Percentiles rank a stretch among this genome's conserved stretches.
Evolutionary conservation across 2,888 invertebrate genomes (phyloP).

Genomic region (Melitaea athalia): DNA sequence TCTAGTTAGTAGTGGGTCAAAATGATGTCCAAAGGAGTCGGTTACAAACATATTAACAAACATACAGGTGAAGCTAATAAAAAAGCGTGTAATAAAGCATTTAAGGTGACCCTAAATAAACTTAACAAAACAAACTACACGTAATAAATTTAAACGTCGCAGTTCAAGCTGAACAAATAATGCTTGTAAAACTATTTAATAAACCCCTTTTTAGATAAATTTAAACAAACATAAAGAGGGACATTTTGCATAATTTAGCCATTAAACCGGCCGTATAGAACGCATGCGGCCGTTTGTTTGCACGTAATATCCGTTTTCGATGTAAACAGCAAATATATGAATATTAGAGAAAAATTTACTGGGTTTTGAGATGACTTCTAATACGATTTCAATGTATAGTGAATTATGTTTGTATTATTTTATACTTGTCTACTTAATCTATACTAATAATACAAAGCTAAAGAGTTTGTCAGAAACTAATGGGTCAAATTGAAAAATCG

Average conservation of each 20-base stretch:
- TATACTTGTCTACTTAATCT: no score
- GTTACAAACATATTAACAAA: no score
- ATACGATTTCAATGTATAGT: neutral
- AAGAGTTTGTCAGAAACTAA: no score
- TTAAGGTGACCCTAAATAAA: neutral
- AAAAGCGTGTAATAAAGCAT: no score
- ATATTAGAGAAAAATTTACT: conserved; percentile 21
- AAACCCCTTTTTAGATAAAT: conserved; percentile 18
- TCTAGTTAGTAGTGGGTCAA: no score
- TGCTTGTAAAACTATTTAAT: conserved; percentile 8
- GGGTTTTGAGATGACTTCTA: neutral
- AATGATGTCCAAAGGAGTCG: no score
- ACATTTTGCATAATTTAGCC: conserved; percentile 29
- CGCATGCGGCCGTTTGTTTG: conserved; percentile 37
- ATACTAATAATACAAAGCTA: no score
- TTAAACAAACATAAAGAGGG: conserved; percentile 23
- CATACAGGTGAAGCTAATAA: no score
- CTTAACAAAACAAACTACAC: neutral
- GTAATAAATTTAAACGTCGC: neutral
- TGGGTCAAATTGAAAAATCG: no score
- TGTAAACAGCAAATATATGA: conserved; percentile 13
- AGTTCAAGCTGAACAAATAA: conserved; percentile 3
- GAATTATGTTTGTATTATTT: no score
- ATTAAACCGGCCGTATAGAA: conserved; percentile 38
- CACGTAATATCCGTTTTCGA: conserved; percentile 38